A percentile compares a stretch with the other conserved stretches of the same genome.
Evolutionary conservation across 2,797 vertebrate genomes (phyloP).

Genomic region (Chaetodon trifasciatus): DNA sequence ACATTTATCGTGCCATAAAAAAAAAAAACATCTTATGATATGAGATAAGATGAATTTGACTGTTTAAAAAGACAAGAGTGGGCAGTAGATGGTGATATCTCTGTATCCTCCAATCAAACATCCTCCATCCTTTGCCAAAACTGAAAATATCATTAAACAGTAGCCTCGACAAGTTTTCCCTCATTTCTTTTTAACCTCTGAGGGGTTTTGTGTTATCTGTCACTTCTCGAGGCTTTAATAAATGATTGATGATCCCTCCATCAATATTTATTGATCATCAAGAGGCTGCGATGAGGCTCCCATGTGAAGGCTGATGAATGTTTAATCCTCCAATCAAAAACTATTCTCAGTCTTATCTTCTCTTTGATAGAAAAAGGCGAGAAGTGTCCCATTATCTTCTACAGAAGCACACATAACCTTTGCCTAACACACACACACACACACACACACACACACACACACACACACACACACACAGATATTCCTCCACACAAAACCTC

Average conservation of each 20-base stretch:
- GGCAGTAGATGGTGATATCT: neutral
- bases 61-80: neutral
- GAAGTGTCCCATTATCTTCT: conserved; percentile 27
- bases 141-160: conserved; percentile 5
- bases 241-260: conserved; percentile 70
- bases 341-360: conserved; percentile 19
- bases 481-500: neutral
- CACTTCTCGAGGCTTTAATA: conserved; percentile 59
- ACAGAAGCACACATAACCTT: neutral
- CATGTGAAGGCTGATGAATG: conserved; percentile 64
- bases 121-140: neutral
- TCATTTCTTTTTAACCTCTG: conserved; percentile 48
- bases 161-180: neutral
- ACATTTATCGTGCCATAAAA: neutral
- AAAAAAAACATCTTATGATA: neutral
- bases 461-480: neutral
- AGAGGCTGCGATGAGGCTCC: conserved; percentile 37
- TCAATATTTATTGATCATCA: conserved; percentile 85
- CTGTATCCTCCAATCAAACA: conserved; percentile 11
- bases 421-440: neutral
- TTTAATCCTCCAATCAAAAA: conserved; percentile 78
- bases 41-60: neutral
- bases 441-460: too few species aligned
- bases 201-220: conserved; percentile 38
- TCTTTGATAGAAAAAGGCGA: conserved; percentile 25